Conservation (phyloP, 37 sponge, comb jelly and placozoan species). For the Haliclona indistincta region DNA sequence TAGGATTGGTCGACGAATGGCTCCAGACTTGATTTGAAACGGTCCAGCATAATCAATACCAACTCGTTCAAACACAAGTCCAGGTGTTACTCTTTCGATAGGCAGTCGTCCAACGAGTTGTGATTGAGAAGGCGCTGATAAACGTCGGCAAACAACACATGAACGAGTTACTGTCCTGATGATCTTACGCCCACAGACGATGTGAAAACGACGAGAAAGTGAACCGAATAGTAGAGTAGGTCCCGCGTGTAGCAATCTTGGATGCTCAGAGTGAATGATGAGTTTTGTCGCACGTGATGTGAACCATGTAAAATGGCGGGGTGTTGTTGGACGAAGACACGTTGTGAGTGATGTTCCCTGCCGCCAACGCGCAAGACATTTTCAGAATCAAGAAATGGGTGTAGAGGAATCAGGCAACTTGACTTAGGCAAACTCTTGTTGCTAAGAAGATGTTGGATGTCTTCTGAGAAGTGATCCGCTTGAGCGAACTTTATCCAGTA, state of each 20-base stretch:
- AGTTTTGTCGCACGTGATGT: not conserved
- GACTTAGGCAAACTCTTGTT: not conserved
- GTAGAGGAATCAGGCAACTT: not conserved
- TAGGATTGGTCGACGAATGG: not conserved
- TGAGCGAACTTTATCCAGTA: not conserved
- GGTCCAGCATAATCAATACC: not conserved
- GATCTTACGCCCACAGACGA: not conserved
- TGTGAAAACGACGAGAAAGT: not conserved
- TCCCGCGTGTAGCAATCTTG: not conserved
- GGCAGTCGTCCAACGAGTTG: slow-evolving; percentile 5
- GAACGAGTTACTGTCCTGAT: not conserved
- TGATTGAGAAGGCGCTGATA: not conserved
- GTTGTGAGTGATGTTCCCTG: not conserved
- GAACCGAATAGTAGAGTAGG: not conserved
- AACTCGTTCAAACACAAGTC: not conserved
- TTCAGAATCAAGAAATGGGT: not conserved
- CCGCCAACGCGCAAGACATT: not conserved
- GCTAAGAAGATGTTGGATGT: not conserved
- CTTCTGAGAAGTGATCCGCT: not conserved
- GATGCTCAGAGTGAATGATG: not conserved
- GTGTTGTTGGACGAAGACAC: not conserved
- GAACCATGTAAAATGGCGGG: not conserved
- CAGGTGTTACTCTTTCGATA: slow-evolving; percentile 20
- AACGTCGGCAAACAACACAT: not conserved
- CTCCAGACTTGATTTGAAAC: not conserved